Percentiles rank a stretch among this genome's conserved stretches.
phyloP scores from a whole-genome alignment of 1,140 invertebrate species.

The Eueides isabella region DNA sequence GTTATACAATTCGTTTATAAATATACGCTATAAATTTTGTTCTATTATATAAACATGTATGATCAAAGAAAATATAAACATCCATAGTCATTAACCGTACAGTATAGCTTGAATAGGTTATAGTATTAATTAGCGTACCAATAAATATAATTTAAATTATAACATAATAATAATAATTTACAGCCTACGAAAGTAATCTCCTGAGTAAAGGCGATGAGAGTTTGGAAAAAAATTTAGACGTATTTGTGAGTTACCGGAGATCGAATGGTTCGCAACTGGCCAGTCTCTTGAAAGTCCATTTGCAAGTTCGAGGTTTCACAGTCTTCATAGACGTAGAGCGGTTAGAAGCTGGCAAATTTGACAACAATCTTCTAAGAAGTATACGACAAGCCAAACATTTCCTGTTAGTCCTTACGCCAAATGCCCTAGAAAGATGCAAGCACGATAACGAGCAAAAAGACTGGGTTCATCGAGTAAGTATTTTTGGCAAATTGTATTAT shows the following conservation, averaged over 20 bases:
- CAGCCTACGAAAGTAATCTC: slow-evolving; percentile 84
- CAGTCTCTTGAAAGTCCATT: slow-evolving; percentile 95
- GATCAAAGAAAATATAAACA: slow-evolving; percentile 3
- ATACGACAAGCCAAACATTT: slow-evolving; percentile 98
- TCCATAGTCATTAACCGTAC: background rate
- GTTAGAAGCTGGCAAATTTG: slow-evolving; percentile 98
- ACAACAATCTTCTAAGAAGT: slow-evolving; percentile 98
- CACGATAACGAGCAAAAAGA: slow-evolving; percentile 97
- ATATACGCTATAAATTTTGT: slow-evolving; percentile 16
- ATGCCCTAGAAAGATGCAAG: slow-evolving; percentile 96
- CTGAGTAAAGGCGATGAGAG: slow-evolving; percentile 87
- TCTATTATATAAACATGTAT: background rate
- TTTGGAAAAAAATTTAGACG: slow-evolving; percentile 94
- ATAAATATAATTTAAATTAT: background rate
- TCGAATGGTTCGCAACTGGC: slow-evolving; percentile 99
- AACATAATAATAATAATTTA: slow-evolving; percentile 38
- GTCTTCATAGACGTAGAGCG: slow-evolving; percentile 98
- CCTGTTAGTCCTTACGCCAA: slow-evolving; percentile 96
- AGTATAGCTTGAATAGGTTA: background rate
- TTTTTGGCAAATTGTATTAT: too few species aligned
- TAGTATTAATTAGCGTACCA: background rate
- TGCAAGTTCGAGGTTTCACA: slow-evolving; percentile 96
- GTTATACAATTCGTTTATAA: slow-evolving; percentile 14
- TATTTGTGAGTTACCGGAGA: slow-evolving; percentile 98
- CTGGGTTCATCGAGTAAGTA: slow-evolving; percentile 97